A percentile compares a stretch with the other conserved stretches of the same genome.
Evolutionary conservation across 2,888 invertebrate genomes (phyloP).

Genomic region (Plagodis dolabraria): DNA sequence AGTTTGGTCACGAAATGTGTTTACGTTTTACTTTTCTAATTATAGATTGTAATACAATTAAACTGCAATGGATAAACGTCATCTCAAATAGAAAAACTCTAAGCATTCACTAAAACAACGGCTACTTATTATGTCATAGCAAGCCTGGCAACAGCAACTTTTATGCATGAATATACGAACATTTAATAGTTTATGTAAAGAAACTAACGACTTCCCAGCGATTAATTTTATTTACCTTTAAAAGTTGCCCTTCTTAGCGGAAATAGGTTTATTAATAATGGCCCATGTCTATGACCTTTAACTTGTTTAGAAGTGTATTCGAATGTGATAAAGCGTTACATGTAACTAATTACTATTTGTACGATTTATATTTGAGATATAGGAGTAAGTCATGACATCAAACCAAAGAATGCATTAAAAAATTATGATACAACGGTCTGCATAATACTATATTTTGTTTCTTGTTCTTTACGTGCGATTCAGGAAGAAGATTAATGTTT

Average conservation of each 20-base stretch:
- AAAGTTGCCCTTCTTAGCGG: slow-evolving; percentile 46
- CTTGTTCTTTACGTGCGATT: too few species aligned
- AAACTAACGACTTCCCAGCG: slow-evolving; percentile 54
- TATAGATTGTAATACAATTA: not conserved
- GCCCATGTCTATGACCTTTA: slow-evolving; percentile 49
- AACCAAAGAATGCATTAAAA: not conserved
- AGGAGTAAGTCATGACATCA: slow-evolving; percentile 24
- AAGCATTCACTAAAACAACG: slow-evolving; percentile 41
- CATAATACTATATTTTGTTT: too few species aligned
- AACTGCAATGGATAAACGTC: not conserved
- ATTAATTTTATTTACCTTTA: slow-evolving; percentile 61
- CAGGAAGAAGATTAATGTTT: too few species aligned
- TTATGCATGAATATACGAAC: slow-evolving; percentile 48
- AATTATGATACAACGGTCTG: too few species aligned
- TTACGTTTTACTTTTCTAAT: not conserved
- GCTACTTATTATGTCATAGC: slow-evolving; percentile 57
- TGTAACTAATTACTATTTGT: slow-evolving; percentile 20
- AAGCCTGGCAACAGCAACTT: slow-evolving; percentile 48
- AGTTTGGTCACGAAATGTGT: not conserved
- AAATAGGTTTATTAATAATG: slow-evolving; percentile 49
- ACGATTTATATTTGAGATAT: slow-evolving; percentile 12
- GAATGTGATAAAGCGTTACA: slow-evolving; percentile 34
- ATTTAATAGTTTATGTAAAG: slow-evolving; percentile 47
- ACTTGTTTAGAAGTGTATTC: slow-evolving; percentile 42
- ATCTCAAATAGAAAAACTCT: slow-evolving; percentile 21